A percentile compares a stretch with the other conserved stretches of the same genome.
Evolutionary conservation across 2,797 vertebrate species (phyloP).

Genomic region (Pelodytes ibericus): DNA sequence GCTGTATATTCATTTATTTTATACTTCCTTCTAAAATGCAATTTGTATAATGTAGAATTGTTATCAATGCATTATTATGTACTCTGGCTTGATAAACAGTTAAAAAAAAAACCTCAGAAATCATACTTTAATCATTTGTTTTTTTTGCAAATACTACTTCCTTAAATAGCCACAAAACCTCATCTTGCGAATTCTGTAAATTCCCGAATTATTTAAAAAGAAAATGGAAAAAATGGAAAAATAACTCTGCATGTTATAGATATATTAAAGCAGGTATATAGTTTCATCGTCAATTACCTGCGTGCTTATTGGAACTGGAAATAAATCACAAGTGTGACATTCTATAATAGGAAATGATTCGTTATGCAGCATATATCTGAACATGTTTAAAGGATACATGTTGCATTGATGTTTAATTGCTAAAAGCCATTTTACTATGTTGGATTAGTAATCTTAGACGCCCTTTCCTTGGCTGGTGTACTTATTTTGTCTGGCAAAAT

Average conservation of each 20-base stretch:
- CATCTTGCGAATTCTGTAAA: too few species aligned
- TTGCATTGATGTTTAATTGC: constrained; percentile 49
- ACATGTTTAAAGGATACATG: constrained; percentile 46
- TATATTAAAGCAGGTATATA: constrained; percentile 5
- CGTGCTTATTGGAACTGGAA: constrained; percentile 38
- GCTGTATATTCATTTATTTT: too few species aligned
- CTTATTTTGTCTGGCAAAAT: constrained; percentile 39
- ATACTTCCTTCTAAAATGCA: too few species aligned
- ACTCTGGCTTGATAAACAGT: too few species aligned
- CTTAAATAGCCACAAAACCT: too few species aligned
- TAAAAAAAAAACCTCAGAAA: too few species aligned
- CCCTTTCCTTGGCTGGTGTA: constrained; percentile 46
- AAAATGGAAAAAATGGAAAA: background rate
- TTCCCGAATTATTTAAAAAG: too few species aligned
- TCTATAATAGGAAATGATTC: constrained; percentile 56
- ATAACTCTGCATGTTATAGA: too few species aligned
- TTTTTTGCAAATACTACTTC: too few species aligned
- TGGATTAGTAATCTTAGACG: constrained; percentile 55
- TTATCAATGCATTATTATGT: too few species aligned
- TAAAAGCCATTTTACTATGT: constrained; percentile 46
- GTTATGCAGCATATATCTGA: constrained; percentile 56
- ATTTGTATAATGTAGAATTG: too few species aligned
- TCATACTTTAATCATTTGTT: too few species aligned
- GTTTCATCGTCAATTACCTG: constrained; percentile 34
- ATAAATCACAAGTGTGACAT: constrained; percentile 53